Base-by-base conservation (phyloP, 2,888 invertebrate species). In the Tanytarsus gracilentus region DNA sequence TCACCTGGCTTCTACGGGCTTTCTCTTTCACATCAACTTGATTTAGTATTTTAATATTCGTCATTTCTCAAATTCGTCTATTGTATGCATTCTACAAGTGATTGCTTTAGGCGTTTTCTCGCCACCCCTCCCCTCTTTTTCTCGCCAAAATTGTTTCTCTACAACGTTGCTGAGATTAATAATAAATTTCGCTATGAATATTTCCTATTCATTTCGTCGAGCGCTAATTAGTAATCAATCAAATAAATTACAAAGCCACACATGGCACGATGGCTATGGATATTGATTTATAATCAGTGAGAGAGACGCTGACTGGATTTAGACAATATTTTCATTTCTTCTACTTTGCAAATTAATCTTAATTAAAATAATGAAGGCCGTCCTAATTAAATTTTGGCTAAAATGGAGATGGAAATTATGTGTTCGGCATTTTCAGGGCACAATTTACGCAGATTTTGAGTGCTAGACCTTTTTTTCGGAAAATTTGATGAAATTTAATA, bases 211-310 rank as follows among this genome's bases (percentile, higher is more conserved):
- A n/a, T n/a, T n/a, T n/a, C n/a, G n/a, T 30, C 39, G 44, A 21
- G 44, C 21, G 5, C 18, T 58, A 58, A 58, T 58, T 58, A 39
- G 26, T 30, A 58, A 58, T 58, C 58, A 58, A 58, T 58, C 58
- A 58, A n/a, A n/a, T n/a, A n/a, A n/a, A n/a, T n/a, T n/a, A n/a
- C n/a, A n/a, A n/a, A n/a, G n/a, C n/a, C n/a, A n/a, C n/a, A n/a
- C n/a, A n/a, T n/a, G n/a, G n/a, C n/a, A n/a, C n/a, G n/a, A 36
- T 36, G 14, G 14, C n/a, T 16, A 14, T 36, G 36, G n/a, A 36
- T 30, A 36, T 36, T 36, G 36, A 36, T 7, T 16, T 6, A 36
- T 33, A 36, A 14, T 2, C 5, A n/a, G 33, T 14, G 16, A 14
- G 16, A 11, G 5, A 14, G 11, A 11, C 1, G 16, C 16, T 36